Evolutionary conservation across 1,140 invertebrate genomes (phyloP).

Genomic region (Whitmania pigra): DNA sequence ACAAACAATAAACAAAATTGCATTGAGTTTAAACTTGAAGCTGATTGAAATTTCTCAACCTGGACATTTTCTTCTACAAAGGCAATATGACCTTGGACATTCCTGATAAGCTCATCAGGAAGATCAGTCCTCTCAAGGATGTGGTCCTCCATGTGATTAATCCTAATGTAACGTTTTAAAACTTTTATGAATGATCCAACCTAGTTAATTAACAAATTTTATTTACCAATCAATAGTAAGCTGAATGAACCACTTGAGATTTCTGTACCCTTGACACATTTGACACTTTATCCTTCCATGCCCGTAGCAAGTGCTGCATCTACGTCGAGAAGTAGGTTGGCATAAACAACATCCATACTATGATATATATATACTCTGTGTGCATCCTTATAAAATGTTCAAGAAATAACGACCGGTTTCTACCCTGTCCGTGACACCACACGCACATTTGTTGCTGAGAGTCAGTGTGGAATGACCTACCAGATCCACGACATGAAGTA

Average conservation of each 20-base stretch:
- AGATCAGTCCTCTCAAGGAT: slow-evolving; percentile 41
- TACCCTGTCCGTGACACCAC: slow-evolving; percentile 28
- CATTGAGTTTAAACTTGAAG: too few relatives aligned
- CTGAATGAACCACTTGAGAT: slow-evolving; percentile 31
- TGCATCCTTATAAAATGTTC: too few relatives aligned
- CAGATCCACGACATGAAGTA: slow-evolving; percentile 1
- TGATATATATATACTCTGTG: background rate
- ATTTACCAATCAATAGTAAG: slow-evolving; percentile 42
- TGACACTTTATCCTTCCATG: slow-evolving; percentile 29
- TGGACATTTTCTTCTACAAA: slow-evolving; percentile 44
- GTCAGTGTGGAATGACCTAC: background rate
- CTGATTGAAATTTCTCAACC: background rate
- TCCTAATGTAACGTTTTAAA: background rate
- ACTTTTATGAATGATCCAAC: background rate
- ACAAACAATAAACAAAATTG: background rate
- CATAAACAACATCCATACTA: background rate
- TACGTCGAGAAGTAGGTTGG: slow-evolving; percentile 24
- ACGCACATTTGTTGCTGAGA: slow-evolving; percentile 3
- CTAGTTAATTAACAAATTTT: background rate
- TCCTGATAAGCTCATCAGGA: slow-evolving; percentile 45
- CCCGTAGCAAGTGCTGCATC: slow-evolving; percentile 18
- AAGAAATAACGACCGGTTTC: slow-evolving; percentile 1
- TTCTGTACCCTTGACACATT: slow-evolving; percentile 31
- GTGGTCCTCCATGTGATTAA: slow-evolving; percentile 16
- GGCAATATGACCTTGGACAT: slow-evolving; percentile 45